phyloP scores from a whole-genome alignment of 1,140 invertebrate species.

The Trypoxylus dichotomus region DNA sequence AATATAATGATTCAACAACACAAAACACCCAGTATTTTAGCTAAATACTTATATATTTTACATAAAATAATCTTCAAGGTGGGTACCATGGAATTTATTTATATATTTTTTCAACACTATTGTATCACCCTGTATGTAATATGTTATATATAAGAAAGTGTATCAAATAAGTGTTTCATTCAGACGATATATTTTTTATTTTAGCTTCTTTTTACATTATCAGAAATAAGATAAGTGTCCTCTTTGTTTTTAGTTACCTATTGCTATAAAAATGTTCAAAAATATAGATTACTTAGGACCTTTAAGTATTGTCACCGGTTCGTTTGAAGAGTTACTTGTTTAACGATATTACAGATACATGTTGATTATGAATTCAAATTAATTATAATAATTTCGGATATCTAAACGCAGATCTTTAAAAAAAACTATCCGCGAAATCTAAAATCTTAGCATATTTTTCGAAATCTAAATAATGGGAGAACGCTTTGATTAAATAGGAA shows the following conservation, averaged over 20 bases:
- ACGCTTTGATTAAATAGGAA: too few species aligned
- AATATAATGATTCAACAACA: neutral
- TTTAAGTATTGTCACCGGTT: neutral
- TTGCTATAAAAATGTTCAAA: neutral
- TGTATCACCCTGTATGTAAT: slow-evolving; percentile 15
- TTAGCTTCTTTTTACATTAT: too few species aligned
- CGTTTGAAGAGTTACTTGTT: neutral
- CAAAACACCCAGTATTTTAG: neutral
- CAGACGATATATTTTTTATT: neutral
- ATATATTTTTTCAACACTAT: neutral
- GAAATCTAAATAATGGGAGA: too few species aligned
- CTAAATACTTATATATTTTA: neutral
- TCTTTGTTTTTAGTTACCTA: neutral
- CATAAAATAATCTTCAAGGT: neutral
- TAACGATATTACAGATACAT: neutral
- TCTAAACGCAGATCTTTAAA: too few species aligned
- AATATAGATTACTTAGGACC: neutral
- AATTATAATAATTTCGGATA: too few species aligned
- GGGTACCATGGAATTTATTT: neutral
- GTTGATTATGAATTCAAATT: too few species aligned
- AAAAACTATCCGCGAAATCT: too few species aligned
- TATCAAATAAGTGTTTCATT: neutral
- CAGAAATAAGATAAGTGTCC: too few species aligned
- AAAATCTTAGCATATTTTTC: too few species aligned
- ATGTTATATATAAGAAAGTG: neutral